Percentiles rank a stretch among this genome's conserved stretches.
These are phyloP conservation scores for Lanistes nyassanus DNA, from an alignment of 1,140 invertebrate genomes.

Conservation along the genomic window DNA sequence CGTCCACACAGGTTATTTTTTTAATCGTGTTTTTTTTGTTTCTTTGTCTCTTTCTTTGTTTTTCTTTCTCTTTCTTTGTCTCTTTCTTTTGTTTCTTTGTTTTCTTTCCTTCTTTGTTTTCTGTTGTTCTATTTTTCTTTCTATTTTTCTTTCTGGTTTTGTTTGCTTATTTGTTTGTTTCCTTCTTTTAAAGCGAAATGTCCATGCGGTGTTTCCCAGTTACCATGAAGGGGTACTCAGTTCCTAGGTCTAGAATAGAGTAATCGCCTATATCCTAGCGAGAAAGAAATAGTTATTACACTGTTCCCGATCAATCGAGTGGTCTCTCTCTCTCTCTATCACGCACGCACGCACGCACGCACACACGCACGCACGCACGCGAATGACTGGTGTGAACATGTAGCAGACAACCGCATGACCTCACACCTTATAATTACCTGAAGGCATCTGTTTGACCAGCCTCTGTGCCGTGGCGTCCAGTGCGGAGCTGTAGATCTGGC, in stretches of 20 bases:
- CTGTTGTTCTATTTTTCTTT: neutral
- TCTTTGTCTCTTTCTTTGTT: too few species aligned
- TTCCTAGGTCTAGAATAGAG: too few species aligned
- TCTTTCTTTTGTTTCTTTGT: neutral
- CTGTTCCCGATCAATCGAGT: neutral
- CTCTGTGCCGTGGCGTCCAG: conserved; percentile 35
- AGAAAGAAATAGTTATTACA: neutral
- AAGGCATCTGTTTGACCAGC: conserved; percentile 33
- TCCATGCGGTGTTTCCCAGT: too few species aligned
- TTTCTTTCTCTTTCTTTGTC: too few species aligned
- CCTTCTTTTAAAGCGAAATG: neutral
- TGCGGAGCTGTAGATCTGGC: conserved; percentile 31
- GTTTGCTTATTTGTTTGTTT: neutral
- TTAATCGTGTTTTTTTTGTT: too few species aligned
- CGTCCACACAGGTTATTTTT: too few species aligned
- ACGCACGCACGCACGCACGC: neutral
- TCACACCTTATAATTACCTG: conserved; percentile 24
- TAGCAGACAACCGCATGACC: neutral
- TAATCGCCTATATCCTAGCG: too few species aligned
- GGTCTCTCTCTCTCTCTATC: too few species aligned
- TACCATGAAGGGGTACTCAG: too few species aligned
- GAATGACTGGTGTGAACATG: neutral
- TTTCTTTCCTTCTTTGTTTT: neutral
- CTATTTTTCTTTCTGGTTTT: neutral
- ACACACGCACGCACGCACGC: neutral